These are phyloP conservation scores for Melipona bicolor DNA, from an alignment of 2,888 invertebrate species.

Conservation along the genomic window DNA sequence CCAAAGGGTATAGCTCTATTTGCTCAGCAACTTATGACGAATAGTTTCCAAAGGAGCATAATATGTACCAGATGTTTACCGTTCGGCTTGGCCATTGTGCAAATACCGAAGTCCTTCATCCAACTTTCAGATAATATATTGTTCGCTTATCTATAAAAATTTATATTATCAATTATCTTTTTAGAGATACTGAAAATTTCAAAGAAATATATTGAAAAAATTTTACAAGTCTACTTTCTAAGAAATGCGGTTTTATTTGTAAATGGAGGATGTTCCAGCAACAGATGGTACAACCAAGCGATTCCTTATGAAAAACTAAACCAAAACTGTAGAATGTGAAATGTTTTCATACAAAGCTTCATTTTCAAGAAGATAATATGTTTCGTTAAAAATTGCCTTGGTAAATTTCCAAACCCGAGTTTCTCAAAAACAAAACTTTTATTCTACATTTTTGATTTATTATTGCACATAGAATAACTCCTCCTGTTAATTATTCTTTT, in stretches of 20 bases:
- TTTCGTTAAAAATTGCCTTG: no score
- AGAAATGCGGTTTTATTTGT: not conserved
- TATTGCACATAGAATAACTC: no score
- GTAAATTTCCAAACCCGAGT: no score
- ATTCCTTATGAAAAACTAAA: no score
- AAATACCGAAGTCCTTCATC: slow-evolving; percentile 33
- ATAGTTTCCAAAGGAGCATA: slow-evolving; percentile 53
- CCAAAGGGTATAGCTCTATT: slow-evolving; percentile 42
- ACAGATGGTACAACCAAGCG: no score
- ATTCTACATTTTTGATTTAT: no score
- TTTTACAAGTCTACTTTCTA: no score
- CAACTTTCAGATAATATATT: slow-evolving; percentile 14
- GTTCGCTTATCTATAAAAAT: not conserved
- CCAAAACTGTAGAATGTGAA: no score
- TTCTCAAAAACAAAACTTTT: no score
- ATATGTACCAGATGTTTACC: slow-evolving; percentile 58
- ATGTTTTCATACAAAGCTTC: no score
- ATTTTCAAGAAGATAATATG: no score
- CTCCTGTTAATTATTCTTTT: no score
- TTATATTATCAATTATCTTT: not conserved
- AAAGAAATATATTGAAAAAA: not conserved
- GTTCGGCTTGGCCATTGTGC: slow-evolving; percentile 33
- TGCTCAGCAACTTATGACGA: slow-evolving; percentile 48
- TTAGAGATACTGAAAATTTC: not conserved
- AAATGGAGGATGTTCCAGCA: not conserved